Evolutionary conservation across 2,888 invertebrate species (phyloP), one percentile per base, ranked within the genome.

Genomic region (Cephus rjabovi): DNA sequence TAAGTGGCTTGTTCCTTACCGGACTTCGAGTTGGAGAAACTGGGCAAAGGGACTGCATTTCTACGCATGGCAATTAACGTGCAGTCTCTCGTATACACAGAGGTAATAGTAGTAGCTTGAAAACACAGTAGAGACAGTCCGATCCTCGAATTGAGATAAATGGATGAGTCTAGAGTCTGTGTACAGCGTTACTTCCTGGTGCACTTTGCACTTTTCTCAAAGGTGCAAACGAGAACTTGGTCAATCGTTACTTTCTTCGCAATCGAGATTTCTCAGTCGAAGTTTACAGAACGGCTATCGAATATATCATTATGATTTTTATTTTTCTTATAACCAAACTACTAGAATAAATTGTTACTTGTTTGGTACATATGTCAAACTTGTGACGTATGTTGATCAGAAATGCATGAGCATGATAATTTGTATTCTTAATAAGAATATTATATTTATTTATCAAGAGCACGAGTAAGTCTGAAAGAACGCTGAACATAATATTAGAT

Each of bases 1-100:
- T 81, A 81, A 82, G 82, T 82, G 81, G 81, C 82, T 80, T 80
- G 76, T 80, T 80, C 76, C 79, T 77, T 74, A 56, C 56, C 9
- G 56, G 23, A 56, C 56, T 56, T 56, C 2, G 56, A 56, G 56
- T 23, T 56, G 23, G 23, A 56, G 56, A 56, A 56, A 56, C 56
- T 56, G 56, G 23, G 15, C 6, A 23, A 56, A 56, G 23, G 56
- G 56, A 56, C 56, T 56, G 23, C 23, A 56, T 56, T 23, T 56
- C 56, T 56, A 56, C 56, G 56, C 56, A 23, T 56, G 23, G 56
- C 56, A 56, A 56, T 56, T 56, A 56, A 56, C 23, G 56, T 56
- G 56, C 56, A 56, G 56, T 2, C 56, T 56, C 9, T 23, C 23
- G 56, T 56, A 56, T 56, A 56, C 56, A 23, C 56, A 23, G 56